Percentiles rank a stretch among this genome's conserved stretches.
These are phyloP conservation scores for Atrina japonica DNA, from an alignment of 2,888 invertebrate species.

Conservation along the genomic window DNA sequence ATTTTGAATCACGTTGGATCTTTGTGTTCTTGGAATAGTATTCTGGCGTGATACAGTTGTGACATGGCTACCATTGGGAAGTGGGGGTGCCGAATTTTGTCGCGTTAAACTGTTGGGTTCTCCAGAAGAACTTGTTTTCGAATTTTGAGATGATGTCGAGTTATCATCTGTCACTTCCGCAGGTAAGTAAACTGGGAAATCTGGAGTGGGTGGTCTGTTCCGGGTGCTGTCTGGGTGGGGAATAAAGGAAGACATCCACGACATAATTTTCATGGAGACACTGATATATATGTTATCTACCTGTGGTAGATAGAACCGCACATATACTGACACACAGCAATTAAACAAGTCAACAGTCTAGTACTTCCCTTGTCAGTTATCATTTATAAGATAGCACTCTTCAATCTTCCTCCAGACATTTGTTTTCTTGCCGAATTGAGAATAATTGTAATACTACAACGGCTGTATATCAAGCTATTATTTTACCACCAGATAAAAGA, in stretches of 20 bases:
- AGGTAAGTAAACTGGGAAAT: conserved; percentile 37
- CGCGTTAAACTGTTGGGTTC: conserved; percentile 14
- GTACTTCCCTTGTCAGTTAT: too few relatives aligned
- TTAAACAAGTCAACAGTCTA: too few relatives aligned
- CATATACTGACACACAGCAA: too few relatives aligned
- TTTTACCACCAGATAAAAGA: too few relatives aligned
- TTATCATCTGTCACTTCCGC: conserved; percentile 21
- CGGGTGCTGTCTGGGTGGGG: conserved; percentile 29
- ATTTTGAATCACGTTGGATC: conserved; percentile 21
- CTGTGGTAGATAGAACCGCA: too few relatives aligned
- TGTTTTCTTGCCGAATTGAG: too few relatives aligned
- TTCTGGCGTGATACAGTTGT: conserved; percentile 12
- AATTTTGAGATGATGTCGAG: conserved; percentile 16
- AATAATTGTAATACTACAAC: too few relatives aligned
- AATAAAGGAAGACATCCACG: conserved; percentile 40
- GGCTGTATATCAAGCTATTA: too few relatives aligned
- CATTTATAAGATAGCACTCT: too few relatives aligned
- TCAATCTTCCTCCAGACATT: too few relatives aligned
- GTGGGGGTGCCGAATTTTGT: conserved; percentile 24
- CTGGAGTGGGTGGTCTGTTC: conserved; percentile 42
- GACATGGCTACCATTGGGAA: background rate
- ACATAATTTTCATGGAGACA: conserved; percentile 38
- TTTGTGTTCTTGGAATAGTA: conserved; percentile 24
- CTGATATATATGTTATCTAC: too few relatives aligned
- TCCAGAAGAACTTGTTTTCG: conserved; percentile 1